These are phyloP conservation scores for Ophioninae sp. DNA, from an alignment of 2,888 invertebrate genomes.

Conservation along the genomic window DNA sequence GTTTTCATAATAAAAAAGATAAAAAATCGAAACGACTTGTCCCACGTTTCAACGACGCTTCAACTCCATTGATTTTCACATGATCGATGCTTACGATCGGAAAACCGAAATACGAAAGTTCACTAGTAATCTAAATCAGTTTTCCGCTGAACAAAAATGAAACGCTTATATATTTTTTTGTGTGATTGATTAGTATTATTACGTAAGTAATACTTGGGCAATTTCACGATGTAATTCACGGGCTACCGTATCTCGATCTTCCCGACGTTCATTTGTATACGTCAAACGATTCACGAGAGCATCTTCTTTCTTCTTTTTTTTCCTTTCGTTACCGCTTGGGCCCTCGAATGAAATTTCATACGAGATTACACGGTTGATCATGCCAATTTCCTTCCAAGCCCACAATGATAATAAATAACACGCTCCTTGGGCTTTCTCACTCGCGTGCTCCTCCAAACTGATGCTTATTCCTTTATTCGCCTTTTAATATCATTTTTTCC, in stretches of 20 bases:
- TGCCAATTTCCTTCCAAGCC: conserved; percentile 34
- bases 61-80: too few relatives aligned
- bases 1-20: too few relatives aligned
- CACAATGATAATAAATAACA: conserved; percentile 49
- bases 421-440: conserved; percentile 10
- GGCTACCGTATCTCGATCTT: conserved; percentile 40
- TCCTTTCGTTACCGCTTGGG: neutral
- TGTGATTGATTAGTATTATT: too few relatives aligned
- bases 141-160: conserved; percentile 12
- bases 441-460: conserved; percentile 23
- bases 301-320: conserved; percentile 10
- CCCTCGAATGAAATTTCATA: conserved; percentile 15
- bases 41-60: too few relatives aligned
- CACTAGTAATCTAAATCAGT: conserved; percentile 14
- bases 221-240: conserved; percentile 38
- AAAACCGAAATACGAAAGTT: neutral
- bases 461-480: neutral
- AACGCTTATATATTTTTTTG: too few relatives aligned
- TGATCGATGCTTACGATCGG: neutral
- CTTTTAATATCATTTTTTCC: too few relatives aligned
- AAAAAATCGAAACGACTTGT: too few relatives aligned
- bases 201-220: too few relatives aligned
- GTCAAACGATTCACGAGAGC: conserved; percentile 1
- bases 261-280: conserved; percentile 38
- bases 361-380: conserved; percentile 33